Base-by-base conservation (phyloP, 2,113 vertebrate genomes). In the Pollachius pollachius region DNA sequence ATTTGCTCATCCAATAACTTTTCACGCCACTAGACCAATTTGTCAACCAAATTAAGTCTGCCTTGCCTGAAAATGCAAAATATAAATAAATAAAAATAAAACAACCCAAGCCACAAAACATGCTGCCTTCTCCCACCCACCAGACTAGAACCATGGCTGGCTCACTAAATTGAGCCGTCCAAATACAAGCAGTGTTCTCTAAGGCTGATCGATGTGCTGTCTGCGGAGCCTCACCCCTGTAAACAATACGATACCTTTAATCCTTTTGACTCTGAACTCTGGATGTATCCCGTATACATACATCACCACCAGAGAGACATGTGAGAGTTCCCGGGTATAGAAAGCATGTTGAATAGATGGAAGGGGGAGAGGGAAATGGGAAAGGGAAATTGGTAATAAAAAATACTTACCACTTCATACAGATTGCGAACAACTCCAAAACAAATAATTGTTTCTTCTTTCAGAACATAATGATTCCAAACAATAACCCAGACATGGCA, bases 11-110 rank as follows among this genome's bases (percentile, higher is more conserved):
- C 75, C 84, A 86, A 87, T 87, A 86, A 11, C 67, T 86, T 88
- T 84, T 72, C 82, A 81, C 69, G 73, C 70, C 58, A 15, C 75
- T 68, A 76, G 78, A 72, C 83, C 70, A 82, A 86, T 84, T 85
- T 65, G 79, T 89, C 86, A 85, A 85, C 71, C 70, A 79, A 85
- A 89, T 88, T 81, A 86, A 85, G 85, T 77, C 75, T 70, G 82
- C 54, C 68, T 67, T 17, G 52, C 67, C 60, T 73, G 62, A 76
- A 88, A 57, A 64, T 15, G 61, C 41, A 63, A 27, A 57, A 54
- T 54, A 34, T 34, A 34, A 34, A 34, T 34, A 9, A 48, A 48
- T 12, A 48, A 48, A 0, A 48, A 48, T 48, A 48, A 48, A 48
- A 48, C 41, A 48, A 48, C 41, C 41, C 41, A 12, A 12, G 41